phyloP scores from a whole-genome alignment of 1,140 invertebrate genomes.

The Rhynchophorus ferrugineus region DNA sequence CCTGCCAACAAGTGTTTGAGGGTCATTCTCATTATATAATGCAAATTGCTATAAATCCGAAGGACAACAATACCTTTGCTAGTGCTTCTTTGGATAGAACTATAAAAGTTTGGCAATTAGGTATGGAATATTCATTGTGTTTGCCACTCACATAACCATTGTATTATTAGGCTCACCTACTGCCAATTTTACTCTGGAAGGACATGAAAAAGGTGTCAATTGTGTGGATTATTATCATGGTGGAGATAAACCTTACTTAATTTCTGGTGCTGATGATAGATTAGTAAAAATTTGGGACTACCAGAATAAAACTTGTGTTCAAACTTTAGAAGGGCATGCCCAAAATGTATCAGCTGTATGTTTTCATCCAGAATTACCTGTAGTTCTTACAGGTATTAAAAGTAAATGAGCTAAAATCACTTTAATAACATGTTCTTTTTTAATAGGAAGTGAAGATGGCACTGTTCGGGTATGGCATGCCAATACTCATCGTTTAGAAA shows the following conservation, averaged over 20 bases:
- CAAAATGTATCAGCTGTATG: conserved; percentile 90
- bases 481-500: conserved; percentile 93
- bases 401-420: neutral
- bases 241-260: conserved; percentile 97
- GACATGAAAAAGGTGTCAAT: conserved; percentile 98
- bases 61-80: conserved; percentile 99
- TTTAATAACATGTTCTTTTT: conserved; percentile 15
- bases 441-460: conserved; percentile 96
- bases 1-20: conserved; percentile 94
- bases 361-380: conserved; percentile 97
- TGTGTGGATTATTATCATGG: conserved; percentile 99
- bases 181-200: conserved; percentile 97
- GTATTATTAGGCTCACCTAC: conserved; percentile 68
- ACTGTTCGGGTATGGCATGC: conserved; percentile 97
- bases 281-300: conserved; percentile 99
- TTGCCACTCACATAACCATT: neutral
- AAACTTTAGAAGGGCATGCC: conserved; percentile 93
- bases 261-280: conserved; percentile 97
- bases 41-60: conserved; percentile 99
- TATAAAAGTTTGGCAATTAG: conserved; percentile 68
- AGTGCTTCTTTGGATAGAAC: conserved; percentile 96
- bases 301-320: conserved; percentile 98
- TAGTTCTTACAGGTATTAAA: conserved; percentile 68
- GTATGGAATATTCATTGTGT: conserved; percentile 37
- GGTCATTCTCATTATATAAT: conserved; percentile 99